Evolutionary conservation across 2,888 invertebrate species (phyloP).

Genomic region (Lithophane socia): DNA sequence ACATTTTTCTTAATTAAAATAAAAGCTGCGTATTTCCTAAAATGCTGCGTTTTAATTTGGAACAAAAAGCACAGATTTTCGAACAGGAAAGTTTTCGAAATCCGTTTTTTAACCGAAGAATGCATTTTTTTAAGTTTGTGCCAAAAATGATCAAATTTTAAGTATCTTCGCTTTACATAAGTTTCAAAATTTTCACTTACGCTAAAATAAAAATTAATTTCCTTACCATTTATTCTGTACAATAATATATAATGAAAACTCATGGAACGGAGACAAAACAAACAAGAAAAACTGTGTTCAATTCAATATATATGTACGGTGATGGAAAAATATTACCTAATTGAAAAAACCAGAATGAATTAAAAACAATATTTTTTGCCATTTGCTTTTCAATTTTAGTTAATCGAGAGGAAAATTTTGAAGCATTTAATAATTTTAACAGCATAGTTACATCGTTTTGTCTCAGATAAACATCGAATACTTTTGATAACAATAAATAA

Average conservation of each 20-base stretch:
- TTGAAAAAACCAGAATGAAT: neutral
- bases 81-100: conserved; percentile 47
- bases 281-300: conserved; percentile 32
- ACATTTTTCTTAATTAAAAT: conserved; percentile 22
- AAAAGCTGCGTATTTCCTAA: conserved; percentile 40
- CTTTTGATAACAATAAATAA: conserved; percentile 84
- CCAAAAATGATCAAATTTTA: conserved; percentile 65
- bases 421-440: conserved; percentile 52
- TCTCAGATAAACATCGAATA: conserved; percentile 72
- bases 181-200: conserved; percentile 57
- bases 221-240: conserved; percentile 75
- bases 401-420: conserved; percentile 14
- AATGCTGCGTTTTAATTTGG: conserved; percentile 55
- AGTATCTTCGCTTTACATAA: conserved; percentile 73
- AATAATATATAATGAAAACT: conserved; percentile 69
- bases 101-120: conserved; percentile 35
- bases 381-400: conserved; percentile 3
- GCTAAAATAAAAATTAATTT: conserved; percentile 69
- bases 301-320: neutral
- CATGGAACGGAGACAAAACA: conserved; percentile 71
- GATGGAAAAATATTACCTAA: conserved; percentile 13
- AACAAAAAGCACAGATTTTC: conserved; percentile 18
- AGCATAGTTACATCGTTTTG: conserved; percentile 60
- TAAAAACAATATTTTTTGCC: neutral
- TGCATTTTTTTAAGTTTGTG: conserved; percentile 26